phyloP scores from a whole-genome alignment of 1,140 invertebrate species.

The Drosophila grimshawi region DNA sequence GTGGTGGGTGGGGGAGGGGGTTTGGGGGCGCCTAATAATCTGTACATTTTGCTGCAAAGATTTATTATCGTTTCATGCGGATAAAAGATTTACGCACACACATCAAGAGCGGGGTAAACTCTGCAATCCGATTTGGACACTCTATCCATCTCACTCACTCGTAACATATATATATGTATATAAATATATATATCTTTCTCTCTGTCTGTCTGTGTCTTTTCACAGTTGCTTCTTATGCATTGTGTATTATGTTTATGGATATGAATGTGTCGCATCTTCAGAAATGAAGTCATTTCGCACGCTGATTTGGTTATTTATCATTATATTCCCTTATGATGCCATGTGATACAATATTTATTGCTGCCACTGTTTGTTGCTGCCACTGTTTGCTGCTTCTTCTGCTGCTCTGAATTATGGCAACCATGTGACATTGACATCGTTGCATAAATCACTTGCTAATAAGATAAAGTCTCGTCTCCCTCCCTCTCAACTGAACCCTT shows the following conservation, averaged over 20 bases:
- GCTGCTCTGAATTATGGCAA: conserved; percentile 59
- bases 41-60: conserved; percentile 77
- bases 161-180: too few relatives aligned
- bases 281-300: conserved; percentile 73
- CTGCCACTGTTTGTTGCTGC: not conserved
- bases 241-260: conserved; percentile 60
- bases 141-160: not conserved
- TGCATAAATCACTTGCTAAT: conserved; percentile 61
- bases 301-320: conserved; percentile 83
- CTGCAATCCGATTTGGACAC: conserved; percentile 38
- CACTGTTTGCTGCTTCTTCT: conserved; percentile 13
- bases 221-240: conserved; percentile 27
- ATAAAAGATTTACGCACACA: conserved; percentile 76
- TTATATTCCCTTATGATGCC: conserved; percentile 80
- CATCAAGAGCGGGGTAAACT: conserved; percentile 47
- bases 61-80: conserved; percentile 81
- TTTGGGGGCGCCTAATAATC: conserved; percentile 66
- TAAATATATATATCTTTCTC: not conserved
- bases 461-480: conserved; percentile 8
- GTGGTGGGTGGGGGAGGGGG: conserved; percentile 8
- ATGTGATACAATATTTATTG: conserved; percentile 81
- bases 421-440: conserved; percentile 75
- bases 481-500: conserved; percentile 42
- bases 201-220: conserved; percentile 39
- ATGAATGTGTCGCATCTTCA: conserved; percentile 52